Conservation (phyloP, 2,888 invertebrate genomes). For the Hyalella azteca region DNA sequence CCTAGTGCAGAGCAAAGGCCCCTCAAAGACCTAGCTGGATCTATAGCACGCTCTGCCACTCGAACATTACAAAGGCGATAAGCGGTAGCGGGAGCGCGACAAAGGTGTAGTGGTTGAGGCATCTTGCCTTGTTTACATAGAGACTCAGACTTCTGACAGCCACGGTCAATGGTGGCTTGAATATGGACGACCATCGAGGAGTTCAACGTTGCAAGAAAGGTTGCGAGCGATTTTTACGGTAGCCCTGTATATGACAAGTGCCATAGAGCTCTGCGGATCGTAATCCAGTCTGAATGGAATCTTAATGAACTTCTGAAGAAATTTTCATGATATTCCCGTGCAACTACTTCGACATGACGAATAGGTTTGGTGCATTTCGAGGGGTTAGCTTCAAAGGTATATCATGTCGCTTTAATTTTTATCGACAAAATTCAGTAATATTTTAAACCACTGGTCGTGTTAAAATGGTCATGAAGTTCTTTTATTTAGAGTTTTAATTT, state of each 20-base stretch:
- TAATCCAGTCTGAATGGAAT: conserved; percentile 5
- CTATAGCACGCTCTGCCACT: conserved; percentile 2
- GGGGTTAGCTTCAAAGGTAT: no score
- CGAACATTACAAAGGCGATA: conserved; percentile 16
- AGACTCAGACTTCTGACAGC: conserved; percentile 7
- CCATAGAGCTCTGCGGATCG: not conserved
- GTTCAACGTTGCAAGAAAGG: conserved; percentile 23
- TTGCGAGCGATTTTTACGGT: conserved; percentile 6
- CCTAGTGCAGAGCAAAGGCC: no score
- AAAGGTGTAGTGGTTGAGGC: conserved; percentile 9
- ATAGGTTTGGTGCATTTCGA: no score
- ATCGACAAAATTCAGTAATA: no score
- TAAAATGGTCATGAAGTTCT: no score
- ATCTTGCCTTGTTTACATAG: not conserved
- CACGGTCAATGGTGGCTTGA: conserved; percentile 11
- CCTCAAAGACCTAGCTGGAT: not conserved
- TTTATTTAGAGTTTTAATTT: no score
- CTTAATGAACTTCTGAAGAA: not conserved
- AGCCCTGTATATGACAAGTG: not conserved
- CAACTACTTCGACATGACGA: no score
- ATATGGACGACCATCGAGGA: not conserved
- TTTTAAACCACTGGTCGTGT: no score
- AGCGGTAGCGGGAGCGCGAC: conserved; percentile 6
- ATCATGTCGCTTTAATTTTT: no score
- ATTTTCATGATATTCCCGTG: not conserved